Evolutionary conservation across 2,888 invertebrate genomes (phyloP), one percentile per base, ranked within the genome.

Genomic region (Iphiclides podalirius): DNA sequence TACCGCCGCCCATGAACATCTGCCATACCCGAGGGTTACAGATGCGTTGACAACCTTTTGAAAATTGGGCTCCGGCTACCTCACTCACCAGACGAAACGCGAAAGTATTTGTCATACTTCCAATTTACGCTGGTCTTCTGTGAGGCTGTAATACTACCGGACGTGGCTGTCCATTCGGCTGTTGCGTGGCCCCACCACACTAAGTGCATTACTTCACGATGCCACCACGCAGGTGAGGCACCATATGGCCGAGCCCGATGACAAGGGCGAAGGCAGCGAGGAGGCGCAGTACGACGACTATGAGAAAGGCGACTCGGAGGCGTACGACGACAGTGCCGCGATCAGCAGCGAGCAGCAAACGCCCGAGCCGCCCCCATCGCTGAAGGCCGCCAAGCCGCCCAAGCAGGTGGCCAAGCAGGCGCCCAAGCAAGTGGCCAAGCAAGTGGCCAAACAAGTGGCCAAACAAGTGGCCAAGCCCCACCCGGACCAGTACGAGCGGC

Each of bases 211-310:
- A n/a, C n/a, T n/a, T n/a, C n/a, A n/a, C n/a, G n/a, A n/a, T n/a
- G n/a, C n/a, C n/a, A n/a, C n/a, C n/a, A n/a, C n/a, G n/a, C n/a
- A 49, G 49, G 49, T 49, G 2, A 23, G 49, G 8, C 44, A 49
- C 28, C 44, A 49, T 16, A 16, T 49, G 15, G 13, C 39, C 1
- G 49, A 49, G 11, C 43, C 44, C 1, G 49, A 49, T 1, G 49
- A 44, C 1, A 14, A 20, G 1, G 16, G 11, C 8, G 49, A 49
- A 0, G 38, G 16, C n/a, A 34, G 11, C n/a, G 47, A 35, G 0
- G 52, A 44, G 6, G 12, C 35, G 1, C 42, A 43, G 17, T 47
- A 42, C 36, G 44, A 47, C 7, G 47, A 52, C 12, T 16, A 28
- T 9, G 42, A 47, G 13, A 47, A 52, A n/a, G 43, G 47, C 8